Conservation (phyloP, 1,140 invertebrate genomes). For the Pogonomyrmex californicus region DNA sequence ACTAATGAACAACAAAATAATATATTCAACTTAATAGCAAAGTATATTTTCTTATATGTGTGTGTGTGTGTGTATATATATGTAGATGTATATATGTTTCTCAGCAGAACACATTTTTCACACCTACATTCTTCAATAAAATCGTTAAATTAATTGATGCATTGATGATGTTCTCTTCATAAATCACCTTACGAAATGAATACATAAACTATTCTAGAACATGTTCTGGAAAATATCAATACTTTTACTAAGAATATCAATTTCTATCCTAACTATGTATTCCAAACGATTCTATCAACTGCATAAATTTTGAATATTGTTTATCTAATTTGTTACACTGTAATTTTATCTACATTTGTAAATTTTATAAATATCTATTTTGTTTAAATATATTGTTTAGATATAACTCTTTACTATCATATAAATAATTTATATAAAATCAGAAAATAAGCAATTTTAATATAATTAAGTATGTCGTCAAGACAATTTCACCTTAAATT, state of each 20-base stretch:
- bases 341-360: neutral
- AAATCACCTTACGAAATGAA: neutral
- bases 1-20: neutral
- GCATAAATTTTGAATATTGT: neutral
- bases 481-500: neutral
- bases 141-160: conserved; percentile 44
- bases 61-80: neutral
- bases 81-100: neutral
- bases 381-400: too few relatives aligned
- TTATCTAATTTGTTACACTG: neutral
- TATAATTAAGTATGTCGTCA: neutral
- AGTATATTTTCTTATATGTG: neutral
- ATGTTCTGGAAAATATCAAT: conserved; percentile 2
- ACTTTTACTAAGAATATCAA: neutral
- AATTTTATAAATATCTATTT: neutral
- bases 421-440: neutral
- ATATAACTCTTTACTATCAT: neutral
- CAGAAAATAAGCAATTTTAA: neutral
- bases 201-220: neutral
- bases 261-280: neutral
- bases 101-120: conserved; percentile 21
- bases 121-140: conserved; percentile 18
- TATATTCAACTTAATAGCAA: neutral
- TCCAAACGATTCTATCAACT: neutral
- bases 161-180: conserved; percentile 22